phyloP scores from a whole-genome alignment of 2,113 vertebrate species.

The Physeter macrocephalus region DNA sequence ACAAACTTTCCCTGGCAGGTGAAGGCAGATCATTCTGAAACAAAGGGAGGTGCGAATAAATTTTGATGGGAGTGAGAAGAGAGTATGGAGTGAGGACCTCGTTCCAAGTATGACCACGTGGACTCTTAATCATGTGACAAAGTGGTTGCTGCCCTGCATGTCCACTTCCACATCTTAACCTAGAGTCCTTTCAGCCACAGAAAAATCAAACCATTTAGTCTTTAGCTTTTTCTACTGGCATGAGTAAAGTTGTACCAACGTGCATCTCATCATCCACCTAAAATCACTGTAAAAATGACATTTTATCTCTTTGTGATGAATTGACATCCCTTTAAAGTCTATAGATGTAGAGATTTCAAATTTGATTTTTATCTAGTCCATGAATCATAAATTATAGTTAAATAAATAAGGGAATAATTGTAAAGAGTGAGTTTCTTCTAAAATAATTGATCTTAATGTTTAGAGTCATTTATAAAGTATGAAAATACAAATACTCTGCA shows the following conservation, averaged over 20 bases:
- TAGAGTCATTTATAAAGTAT: background rate
- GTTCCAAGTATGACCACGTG: background rate
- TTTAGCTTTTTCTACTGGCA: background rate
- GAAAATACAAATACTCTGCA: background rate
- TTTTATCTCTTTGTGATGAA: background rate
- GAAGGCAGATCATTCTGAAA: constrained; percentile 51
- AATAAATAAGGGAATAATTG: background rate
- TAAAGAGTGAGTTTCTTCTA: background rate
- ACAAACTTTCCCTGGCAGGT: constrained; percentile 49
- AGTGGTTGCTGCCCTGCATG: background rate
- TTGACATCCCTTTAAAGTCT: background rate
- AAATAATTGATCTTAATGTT: background rate
- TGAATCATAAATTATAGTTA: background rate
- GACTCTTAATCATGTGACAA: background rate
- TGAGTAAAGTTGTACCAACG: background rate
- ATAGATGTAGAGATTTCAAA: background rate
- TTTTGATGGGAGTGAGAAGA: constrained; percentile 23
- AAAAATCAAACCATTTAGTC: background rate
- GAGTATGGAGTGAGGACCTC: background rate
- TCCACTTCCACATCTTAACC: background rate
- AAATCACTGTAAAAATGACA: background rate
- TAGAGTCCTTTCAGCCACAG: background rate
- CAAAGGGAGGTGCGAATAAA: constrained; percentile 28
- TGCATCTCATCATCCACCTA: background rate
- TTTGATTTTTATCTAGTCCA: background rate